phyloP scores from a whole-genome alignment of 2,888 invertebrate genomes.

The Tryphoninae sp. region DNA sequence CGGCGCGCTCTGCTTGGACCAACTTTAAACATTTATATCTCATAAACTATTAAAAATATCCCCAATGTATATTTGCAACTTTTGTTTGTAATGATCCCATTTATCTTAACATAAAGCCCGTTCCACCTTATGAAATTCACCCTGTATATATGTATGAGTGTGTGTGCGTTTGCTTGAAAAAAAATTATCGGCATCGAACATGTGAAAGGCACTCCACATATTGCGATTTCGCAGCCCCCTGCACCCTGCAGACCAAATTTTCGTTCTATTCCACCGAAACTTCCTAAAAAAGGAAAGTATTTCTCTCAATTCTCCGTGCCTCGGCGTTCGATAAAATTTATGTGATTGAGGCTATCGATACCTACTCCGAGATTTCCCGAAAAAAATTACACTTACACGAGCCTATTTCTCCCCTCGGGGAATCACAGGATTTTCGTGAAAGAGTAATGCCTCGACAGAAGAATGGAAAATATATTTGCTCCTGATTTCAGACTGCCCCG shows the following conservation, averaged over 20 bases:
- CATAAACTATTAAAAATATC: no score
- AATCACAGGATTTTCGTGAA: slow-evolving; percentile 42
- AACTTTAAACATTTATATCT: no score
- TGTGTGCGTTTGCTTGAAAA: background rate
- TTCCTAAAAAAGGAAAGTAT: background rate
- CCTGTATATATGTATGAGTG: no score
- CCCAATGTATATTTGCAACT: no score
- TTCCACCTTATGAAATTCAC: no score
- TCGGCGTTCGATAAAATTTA: slow-evolving; percentile 30
- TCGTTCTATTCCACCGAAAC: background rate
- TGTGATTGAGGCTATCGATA: slow-evolving; percentile 48
- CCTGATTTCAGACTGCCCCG: background rate
- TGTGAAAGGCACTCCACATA: slow-evolving; percentile 40
- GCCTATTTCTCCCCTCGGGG: slow-evolving; percentile 48
- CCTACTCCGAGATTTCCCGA: slow-evolving; percentile 38
- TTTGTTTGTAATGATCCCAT: no score
- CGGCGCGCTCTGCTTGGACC: no score
- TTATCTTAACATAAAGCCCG: no score
- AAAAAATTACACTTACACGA: slow-evolving; percentile 23
- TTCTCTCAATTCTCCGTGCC: slow-evolving; percentile 31
- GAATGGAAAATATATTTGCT: background rate
- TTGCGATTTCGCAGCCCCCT: slow-evolving; percentile 23
- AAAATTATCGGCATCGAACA: background rate
- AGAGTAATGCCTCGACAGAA: slow-evolving; percentile 40
- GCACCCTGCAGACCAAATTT: slow-evolving; percentile 34